phyloP scores from a whole-genome alignment of 2,888 invertebrate species.

The Diarsia rubi region DNA sequence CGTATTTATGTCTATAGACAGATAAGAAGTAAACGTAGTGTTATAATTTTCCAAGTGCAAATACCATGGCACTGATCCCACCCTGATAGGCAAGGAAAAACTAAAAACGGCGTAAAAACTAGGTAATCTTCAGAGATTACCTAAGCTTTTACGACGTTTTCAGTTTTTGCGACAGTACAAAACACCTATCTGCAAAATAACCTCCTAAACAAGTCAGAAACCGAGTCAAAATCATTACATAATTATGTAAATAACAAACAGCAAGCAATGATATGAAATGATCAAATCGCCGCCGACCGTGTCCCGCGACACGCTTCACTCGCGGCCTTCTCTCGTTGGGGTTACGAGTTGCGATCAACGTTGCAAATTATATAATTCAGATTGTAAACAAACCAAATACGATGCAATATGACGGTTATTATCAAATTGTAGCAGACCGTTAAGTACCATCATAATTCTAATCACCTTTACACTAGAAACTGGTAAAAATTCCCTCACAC shows the following conservation, averaged over 20 bases:
- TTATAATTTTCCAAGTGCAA: neutral
- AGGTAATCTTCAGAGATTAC: no score
- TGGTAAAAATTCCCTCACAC: no score
- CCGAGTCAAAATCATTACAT: slow-evolving; percentile 18
- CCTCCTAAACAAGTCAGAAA: neutral
- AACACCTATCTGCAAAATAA: neutral
- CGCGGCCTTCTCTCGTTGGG: slow-evolving; percentile 64
- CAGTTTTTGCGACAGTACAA: no score
- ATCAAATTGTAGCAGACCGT: slow-evolving; percentile 1
- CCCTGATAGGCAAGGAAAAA: no score
- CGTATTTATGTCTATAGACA: neutral
- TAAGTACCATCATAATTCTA: no score
- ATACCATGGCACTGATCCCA: no score
- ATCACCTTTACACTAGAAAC: no score
- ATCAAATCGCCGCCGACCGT: slow-evolving; percentile 60
- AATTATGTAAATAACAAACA: slow-evolving; percentile 27
- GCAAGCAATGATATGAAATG: slow-evolving; percentile 60
- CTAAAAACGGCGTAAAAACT: no score
- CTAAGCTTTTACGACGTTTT: no score
- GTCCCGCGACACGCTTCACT: slow-evolving; percentile 63
- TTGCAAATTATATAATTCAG: slow-evolving; percentile 60
- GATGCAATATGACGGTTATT: slow-evolving; percentile 19
- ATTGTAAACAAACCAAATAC: slow-evolving; percentile 64
- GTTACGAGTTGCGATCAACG: slow-evolving; percentile 46
- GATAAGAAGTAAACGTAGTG: neutral